These are phyloP conservation scores for Accipiter superciliosus DNA, from an alignment of 2,797 vertebrate species.

Conservation along the genomic window DNA sequence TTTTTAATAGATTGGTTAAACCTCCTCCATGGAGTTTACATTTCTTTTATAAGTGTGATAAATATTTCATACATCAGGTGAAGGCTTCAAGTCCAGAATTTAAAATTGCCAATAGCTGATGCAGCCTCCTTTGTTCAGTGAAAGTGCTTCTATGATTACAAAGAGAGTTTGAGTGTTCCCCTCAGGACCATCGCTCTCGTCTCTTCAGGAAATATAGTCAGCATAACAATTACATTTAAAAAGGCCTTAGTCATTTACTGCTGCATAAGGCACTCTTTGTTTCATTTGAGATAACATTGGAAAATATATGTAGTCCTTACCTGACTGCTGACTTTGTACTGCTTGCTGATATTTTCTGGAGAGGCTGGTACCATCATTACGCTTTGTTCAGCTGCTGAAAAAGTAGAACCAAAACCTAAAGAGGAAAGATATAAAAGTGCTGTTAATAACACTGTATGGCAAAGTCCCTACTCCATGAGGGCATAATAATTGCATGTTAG, in stretches of 20 bases:
- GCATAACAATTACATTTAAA: not conserved
- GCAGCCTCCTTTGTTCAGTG: not conserved
- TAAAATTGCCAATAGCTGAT: not conserved
- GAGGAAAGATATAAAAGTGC: not conserved
- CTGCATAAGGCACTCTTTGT: not conserved
- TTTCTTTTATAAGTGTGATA: not conserved
- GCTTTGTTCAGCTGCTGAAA: slow-evolving; percentile 95
- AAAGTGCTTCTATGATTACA: not conserved
- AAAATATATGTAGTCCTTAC: slow-evolving; percentile 62
- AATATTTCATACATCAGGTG: not conserved
- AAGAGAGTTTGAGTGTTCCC: not conserved
- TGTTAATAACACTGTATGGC: not conserved
- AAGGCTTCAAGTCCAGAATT: not conserved
- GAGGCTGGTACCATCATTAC: slow-evolving; percentile 80
- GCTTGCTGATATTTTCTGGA: slow-evolving; percentile 81
- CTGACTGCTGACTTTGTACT: slow-evolving; percentile 92
- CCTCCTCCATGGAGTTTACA: not conserved
- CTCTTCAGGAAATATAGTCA: not conserved
- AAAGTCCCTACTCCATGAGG: not conserved
- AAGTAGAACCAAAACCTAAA: slow-evolving; percentile 93
- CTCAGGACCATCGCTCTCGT: not conserved
- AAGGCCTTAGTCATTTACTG: slow-evolving; percentile 1
- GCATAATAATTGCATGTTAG: not conserved
- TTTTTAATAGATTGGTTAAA: not conserved
- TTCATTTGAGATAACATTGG: not conserved